Evolutionary conservation across 2,888 invertebrate genomes (phyloP), one percentile per base, ranked within the genome.

Genomic region (Tipula helvola): DNA sequence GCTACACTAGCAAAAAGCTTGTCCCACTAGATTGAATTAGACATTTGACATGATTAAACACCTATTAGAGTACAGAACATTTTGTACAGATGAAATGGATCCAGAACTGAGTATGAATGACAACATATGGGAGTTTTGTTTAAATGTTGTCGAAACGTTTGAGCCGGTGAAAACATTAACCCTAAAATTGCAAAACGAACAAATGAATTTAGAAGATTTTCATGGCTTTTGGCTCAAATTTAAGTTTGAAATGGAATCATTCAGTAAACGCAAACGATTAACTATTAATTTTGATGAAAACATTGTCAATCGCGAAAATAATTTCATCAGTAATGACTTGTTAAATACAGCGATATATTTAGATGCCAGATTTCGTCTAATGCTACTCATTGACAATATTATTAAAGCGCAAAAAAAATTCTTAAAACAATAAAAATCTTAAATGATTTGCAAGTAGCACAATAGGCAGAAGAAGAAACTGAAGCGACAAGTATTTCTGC

Each of bases 191-290:
- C 28, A 28, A 28, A 28, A 28, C 28, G 28, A 28, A 28, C 86
- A 86, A 13, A 44, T 86, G 44, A 86, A 86, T 44, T 47, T 47
- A 47, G 86, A 47, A 47, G 86, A 86, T 86, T 86, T 47, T 47
- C 47, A 86, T 86, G 47, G 47, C 5, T 12, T 86, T 12, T 86
- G 86, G 86, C 10, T 47, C 4, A 44, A 86, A 28, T 86, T 86
- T 86, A 86, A 28, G 28, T 28, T 28, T 28, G 28, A 28, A 28
- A 28, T 28, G 28, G 28, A 28, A 28, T 28, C 28, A 28, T 28
- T 28, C 28, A 86, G 28, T 28, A 28, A 28, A 28, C 28, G 28
- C 42, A 42, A 42, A 42, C 12, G 7, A 42, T 2, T 42, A 42
- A 0, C 42, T 0, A 12, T 0, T 8, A 7, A 42, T 7, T 10